A percentile compares a stretch with the other conserved stretches of the same genome.
Evolutionary conservation across 2,797 vertebrate genomes (phyloP).

Genomic region (Amniataba percoides): DNA sequence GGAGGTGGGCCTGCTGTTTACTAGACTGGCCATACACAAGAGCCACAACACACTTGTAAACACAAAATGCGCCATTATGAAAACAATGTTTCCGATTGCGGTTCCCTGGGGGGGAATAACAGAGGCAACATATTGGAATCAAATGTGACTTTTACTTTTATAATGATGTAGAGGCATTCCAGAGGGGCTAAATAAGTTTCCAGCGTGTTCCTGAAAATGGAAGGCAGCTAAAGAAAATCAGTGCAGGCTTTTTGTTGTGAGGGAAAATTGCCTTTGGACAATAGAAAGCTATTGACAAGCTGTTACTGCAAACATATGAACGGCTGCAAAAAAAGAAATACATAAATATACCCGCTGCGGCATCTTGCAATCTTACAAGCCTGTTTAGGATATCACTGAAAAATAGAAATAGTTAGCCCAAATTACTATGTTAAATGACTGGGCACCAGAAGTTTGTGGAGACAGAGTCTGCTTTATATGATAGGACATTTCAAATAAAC

Average conservation of each 20-base stretch:
- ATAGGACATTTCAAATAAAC: constrained; percentile 62
- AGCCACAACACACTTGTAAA: constrained; percentile 73
- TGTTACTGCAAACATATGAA: constrained; percentile 60
- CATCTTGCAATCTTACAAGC: constrained; percentile 40
- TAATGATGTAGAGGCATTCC: constrained; percentile 58
- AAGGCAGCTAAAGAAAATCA: constrained; percentile 53
- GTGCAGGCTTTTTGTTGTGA: constrained; percentile 41
- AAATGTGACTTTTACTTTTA: constrained; percentile 67
- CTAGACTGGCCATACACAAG: constrained; percentile 43
- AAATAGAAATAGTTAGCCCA: constrained; percentile 45
- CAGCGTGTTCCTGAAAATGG: constrained; percentile 56
- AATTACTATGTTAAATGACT: constrained; percentile 38
- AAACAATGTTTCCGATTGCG: constrained; percentile 72
- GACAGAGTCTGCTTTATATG: constrained; percentile 55
- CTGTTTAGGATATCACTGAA: constrained; percentile 27
- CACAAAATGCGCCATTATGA: constrained; percentile 69
- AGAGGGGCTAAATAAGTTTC: constrained; percentile 58
- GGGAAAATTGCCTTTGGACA: constrained; percentile 72
- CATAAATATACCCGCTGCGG: constrained; percentile 45
- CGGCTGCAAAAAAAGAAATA: constrained; percentile 51
- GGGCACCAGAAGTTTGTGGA: constrained; percentile 52
- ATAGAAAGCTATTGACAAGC: constrained; percentile 58
- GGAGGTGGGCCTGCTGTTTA: constrained; percentile 58
- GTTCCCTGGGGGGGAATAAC: constrained; percentile 59
- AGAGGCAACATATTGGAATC: constrained; percentile 59